These are phyloP conservation scores for Catamblyrhynchus diadema DNA, from an alignment of 2,797 vertebrate species.

Conservation along the genomic window DNA sequence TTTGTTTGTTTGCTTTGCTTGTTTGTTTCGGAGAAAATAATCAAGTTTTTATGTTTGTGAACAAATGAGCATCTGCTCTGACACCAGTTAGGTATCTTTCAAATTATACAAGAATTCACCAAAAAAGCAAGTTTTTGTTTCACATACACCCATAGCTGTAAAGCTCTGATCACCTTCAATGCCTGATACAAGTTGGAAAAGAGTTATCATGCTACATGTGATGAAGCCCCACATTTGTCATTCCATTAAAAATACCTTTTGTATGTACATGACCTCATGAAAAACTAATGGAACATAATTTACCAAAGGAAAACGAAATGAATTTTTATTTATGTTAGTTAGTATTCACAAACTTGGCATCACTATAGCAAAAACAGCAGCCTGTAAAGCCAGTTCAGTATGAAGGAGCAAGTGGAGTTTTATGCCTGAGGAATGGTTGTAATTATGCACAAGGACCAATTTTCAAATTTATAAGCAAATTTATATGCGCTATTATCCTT, in stretches of 20 bases:
- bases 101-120: neutral
- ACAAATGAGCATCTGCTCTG: neutral
- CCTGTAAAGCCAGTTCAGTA: neutral
- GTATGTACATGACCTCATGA: neutral
- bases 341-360: neutral
- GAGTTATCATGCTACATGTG: rapidly evolving
- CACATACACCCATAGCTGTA: neutral
- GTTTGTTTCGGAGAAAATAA: neutral
- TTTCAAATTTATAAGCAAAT: neutral
- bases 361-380: neutral
- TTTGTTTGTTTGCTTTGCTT: too few relatives aligned
- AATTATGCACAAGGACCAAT: neutral
- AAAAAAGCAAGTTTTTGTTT: neutral
- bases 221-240: neutral
- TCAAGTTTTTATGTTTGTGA: neutral
- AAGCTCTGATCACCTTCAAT: neutral
- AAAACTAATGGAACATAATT: neutral
- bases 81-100: rapidly evolving
- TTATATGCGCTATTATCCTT: neutral
- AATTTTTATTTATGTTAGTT: neutral
- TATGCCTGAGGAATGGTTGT: neutral
- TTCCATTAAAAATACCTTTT: neutral
- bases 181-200: neutral
- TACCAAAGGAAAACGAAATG: neutral
- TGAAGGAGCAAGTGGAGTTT: neutral